Conservation (phyloP, 2,113 vertebrate species). For the Heliornis fulica region DNA sequence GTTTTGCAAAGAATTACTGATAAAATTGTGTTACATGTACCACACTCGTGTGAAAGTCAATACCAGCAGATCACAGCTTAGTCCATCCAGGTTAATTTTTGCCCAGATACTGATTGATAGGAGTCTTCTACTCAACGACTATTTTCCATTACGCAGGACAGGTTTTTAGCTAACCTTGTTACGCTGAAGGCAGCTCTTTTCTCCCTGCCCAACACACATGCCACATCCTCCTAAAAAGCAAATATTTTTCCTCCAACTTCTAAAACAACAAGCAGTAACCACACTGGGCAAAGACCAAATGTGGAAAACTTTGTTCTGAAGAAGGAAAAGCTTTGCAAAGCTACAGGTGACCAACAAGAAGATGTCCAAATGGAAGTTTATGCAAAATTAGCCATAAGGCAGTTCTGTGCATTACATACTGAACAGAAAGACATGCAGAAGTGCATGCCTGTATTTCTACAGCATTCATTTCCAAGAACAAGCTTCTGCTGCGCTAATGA, state of each 20-base stretch:
- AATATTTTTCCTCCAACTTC: background rate
- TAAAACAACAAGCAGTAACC: conserved; percentile 9
- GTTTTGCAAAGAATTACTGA: background rate
- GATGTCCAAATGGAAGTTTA: background rate
- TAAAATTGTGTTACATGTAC: background rate
- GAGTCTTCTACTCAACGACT: background rate
- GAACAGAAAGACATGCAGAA: background rate
- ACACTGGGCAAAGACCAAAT: background rate
- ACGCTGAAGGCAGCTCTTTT: background rate
- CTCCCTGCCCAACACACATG: background rate
- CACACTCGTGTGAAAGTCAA: background rate
- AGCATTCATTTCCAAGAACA: background rate
- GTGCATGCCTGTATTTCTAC: background rate
- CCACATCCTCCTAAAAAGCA: background rate
- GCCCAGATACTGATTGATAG: background rate
- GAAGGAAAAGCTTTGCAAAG: background rate
- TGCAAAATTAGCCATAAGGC: background rate
- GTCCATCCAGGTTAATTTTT: background rate
- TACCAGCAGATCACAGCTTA: background rate
- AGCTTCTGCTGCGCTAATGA: background rate
- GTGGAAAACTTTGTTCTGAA: conserved; percentile 15
- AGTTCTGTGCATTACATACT: background rate
- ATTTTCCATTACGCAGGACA: background rate
- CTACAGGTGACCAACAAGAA: background rate
- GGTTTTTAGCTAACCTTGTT: background rate